phyloP scores from a whole-genome alignment of 2,113 vertebrate genomes.

The Tretioscincus oriximinensis region DNA sequence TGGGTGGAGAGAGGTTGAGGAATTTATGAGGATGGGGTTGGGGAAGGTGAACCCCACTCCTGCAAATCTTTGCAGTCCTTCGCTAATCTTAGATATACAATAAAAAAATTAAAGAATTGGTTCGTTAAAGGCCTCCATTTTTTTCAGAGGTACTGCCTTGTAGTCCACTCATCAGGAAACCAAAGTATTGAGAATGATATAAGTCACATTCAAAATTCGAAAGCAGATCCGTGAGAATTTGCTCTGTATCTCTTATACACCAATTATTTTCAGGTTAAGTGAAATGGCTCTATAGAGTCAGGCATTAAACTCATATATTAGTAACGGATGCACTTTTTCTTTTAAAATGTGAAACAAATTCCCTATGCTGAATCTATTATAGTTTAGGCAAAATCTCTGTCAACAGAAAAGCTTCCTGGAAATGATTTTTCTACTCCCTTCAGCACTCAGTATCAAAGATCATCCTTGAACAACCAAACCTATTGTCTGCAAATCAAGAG shows the following conservation, averaged over 20 bases:
- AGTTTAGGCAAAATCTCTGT: not conserved
- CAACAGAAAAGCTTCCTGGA: not conserved
- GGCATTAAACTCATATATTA: not conserved
- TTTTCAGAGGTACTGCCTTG: not conserved
- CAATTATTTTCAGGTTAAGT: not conserved
- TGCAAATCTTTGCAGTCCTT: too few species aligned
- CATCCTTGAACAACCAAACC: slow-evolving; percentile 8
- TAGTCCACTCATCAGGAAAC: too few species aligned
- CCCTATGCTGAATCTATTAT: not conserved
- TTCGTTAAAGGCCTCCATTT: too few species aligned
- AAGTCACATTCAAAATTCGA: not conserved
- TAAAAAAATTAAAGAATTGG: too few species aligned
- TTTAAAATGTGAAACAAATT: not conserved
- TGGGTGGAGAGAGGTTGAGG: too few species aligned
- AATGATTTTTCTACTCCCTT: not conserved
- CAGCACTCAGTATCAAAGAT: not conserved
- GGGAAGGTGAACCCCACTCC: too few species aligned
- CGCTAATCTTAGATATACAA: too few species aligned
- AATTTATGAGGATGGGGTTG: too few species aligned
- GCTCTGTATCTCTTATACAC: too few species aligned
- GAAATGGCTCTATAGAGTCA: not conserved
- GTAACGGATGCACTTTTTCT: not conserved
- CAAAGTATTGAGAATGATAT: not conserved
- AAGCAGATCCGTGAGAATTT: not conserved
- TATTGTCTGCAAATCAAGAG: slow-evolving; percentile 18